Evolutionary conservation across 2,888 invertebrate genomes (phyloP), one percentile per base, ranked within the genome.

Genomic region (Drosophila lutescens): DNA sequence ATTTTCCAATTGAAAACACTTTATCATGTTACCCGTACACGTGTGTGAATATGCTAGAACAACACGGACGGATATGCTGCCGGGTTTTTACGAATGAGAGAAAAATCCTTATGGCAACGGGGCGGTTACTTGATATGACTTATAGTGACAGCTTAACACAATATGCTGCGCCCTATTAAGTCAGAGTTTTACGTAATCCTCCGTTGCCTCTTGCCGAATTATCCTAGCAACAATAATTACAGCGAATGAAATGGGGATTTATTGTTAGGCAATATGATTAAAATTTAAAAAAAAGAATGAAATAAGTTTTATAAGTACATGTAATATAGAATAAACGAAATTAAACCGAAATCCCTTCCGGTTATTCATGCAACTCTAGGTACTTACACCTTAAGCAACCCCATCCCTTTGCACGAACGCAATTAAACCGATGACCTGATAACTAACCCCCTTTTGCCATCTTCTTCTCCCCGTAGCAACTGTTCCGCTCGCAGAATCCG

Each of bases 401-500:
- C 7, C 5, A 30, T 9, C 47, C 17, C 15, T 13, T n/a, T 17
- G 2, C 23, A n/a, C 34, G 5, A 12, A 9, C 7, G n/a, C 47
- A 61, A 34, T 38, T 26, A 20, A 44, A 26, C 15, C 54, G 20
- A 40, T 13, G 13, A 41, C 13, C 4, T 41, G 26, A 38, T 40
- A 15, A 49, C 50, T 75, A 68, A 78, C 41, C 23, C 17, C 10
- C 15, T 17, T 10, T n/a, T 5, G 1, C 23, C 2, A 38, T 50
- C 38, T 34, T 53, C 7, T 17, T 20, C 36, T 30, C 10, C 38
- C 77, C 86, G 30, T 94, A 97, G 97, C 97, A 97, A 95, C 93
- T 97, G 89, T 97, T 97, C 93, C 95, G 97, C 91, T 96, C 96
- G 92, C 97, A 97, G 92, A 96, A 95, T 90, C 95, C 95, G 89